Base-by-base conservation (phyloP, 1,140 invertebrate genomes). In the Semibalanus balanoides region DNA sequence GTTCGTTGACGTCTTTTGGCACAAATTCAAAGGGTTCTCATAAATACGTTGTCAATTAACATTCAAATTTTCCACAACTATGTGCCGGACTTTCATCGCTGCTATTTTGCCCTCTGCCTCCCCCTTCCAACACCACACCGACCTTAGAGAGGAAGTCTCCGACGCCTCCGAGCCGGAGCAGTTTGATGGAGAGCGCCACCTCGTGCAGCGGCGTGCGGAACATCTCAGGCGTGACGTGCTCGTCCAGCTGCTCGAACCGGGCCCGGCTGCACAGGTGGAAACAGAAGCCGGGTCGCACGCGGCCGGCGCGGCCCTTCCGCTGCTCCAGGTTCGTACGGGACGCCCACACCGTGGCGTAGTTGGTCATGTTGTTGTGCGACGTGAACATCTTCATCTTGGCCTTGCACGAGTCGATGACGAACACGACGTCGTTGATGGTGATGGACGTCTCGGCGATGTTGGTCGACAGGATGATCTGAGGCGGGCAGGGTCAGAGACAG, bases 351-450 rank as follows among this genome's bases (percentile, higher is more conserved):
- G 94, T 94, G 0, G 94, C 93, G 82, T 97, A 95, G 80, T 94
- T 95, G 0, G 93, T 95, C 88, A 98, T 92, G 83, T 98, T 98
- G 81, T 95, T 96, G 81, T 97, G 94, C 0, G 94, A 94, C 0
- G 95, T 95, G 81, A 96, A 98, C 70, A 96, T 86, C 81, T 97
- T 98, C 87, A 96, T 93, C 82, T 97, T 97, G 0, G 94, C 92
- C 85, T 96, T 96, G 82, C 95, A 96, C 64, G 91, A 92, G 83
- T 98, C 95, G 80, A 98, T 92, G 0, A 98, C 96, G 83, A 92
- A 97, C 0, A 98, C 95, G 14, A 98, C 92, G 83, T 98, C 96
- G 82, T 98, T 92, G 79, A 98, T 98, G 9, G 96, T 98, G 74
- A 98, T 95, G 14, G 95, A 95, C 0, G 93, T 94, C 85, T 97